These are phyloP conservation scores for Coelopa pilipes DNA, from an alignment of 2,888 invertebrate genomes.

Conservation along the genomic window DNA sequence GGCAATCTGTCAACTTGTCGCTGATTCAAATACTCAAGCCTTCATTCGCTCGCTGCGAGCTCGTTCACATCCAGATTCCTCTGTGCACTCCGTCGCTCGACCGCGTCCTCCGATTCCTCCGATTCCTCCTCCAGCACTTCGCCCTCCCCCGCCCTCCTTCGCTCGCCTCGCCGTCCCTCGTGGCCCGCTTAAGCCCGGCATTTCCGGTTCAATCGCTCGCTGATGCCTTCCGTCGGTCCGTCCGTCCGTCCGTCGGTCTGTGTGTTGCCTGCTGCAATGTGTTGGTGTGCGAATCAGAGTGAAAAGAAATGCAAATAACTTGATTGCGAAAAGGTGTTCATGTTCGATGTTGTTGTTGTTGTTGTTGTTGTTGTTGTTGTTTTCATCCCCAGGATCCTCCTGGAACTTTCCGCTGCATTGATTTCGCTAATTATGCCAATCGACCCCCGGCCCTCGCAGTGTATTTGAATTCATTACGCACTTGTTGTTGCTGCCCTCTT, in stretches of 20 bases:
- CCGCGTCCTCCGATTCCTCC: too few relatives aligned
- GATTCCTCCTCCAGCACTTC: too few relatives aligned
- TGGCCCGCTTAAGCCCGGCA: background rate
- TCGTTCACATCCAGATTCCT: too few relatives aligned
- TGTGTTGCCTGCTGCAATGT: too few relatives aligned
- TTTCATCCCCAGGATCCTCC: background rate
- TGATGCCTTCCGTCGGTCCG: background rate
- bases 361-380: background rate
- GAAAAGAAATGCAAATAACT: constrained; percentile 28
- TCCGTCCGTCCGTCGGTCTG: background rate
- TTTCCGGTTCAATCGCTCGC: constrained; percentile 1
- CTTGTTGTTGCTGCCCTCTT: too few relatives aligned
- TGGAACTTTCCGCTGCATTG: constrained; percentile 1
- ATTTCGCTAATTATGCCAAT: constrained; percentile 8
- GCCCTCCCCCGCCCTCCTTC: too few relatives aligned
- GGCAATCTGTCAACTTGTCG: too few relatives aligned
- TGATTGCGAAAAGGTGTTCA: constrained; percentile 18
- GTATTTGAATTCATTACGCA: background rate
- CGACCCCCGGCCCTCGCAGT: background rate
- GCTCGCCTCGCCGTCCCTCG: background rate
- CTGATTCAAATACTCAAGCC: too few relatives aligned
- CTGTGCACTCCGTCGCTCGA: too few relatives aligned
- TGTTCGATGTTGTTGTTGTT: background rate
- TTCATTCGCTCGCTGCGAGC: too few relatives aligned
- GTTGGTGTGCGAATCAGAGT: constrained; percentile 11